These are phyloP conservation scores for Chionoecetes opilio DNA, from an alignment of 1,140 invertebrate genomes.

Conservation along the genomic window DNA sequence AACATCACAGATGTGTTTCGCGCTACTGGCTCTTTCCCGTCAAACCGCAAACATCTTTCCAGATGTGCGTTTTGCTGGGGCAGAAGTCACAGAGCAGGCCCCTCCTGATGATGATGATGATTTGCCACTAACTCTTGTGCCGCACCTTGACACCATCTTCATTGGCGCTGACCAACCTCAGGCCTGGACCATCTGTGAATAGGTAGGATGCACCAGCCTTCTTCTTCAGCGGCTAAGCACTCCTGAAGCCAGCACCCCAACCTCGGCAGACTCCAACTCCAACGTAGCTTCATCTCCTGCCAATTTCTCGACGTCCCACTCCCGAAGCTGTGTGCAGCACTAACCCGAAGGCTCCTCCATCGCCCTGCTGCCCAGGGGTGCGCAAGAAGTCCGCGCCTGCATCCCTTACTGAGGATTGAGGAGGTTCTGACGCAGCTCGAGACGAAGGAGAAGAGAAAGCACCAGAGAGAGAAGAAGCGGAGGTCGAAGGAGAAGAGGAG, in stretches of 20 bases:
- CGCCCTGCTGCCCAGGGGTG: constrained; percentile 46
- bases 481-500: not conserved
- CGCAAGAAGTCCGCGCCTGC: constrained; percentile 60
- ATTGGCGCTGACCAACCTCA: no score
- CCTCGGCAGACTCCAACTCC: constrained; percentile 47
- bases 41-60: constrained; percentile 79
- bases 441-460: constrained; percentile 42
- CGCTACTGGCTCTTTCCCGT: constrained; percentile 33
- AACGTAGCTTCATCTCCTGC: constrained; percentile 56
- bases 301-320: constrained; percentile 50
- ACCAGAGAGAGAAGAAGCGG: constrained; percentile 9
- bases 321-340: constrained; percentile 55
- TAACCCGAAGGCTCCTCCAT: constrained; percentile 62
- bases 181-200: no score
- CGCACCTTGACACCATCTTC: constrained; percentile 12
- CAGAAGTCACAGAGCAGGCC: no score
- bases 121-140: not conserved
- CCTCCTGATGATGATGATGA: no score
- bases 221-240: constrained; percentile 58
- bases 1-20: constrained; percentile 62
- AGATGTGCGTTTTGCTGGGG: constrained; percentile 62
- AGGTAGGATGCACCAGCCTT: no score
- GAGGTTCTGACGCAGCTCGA: not conserved
- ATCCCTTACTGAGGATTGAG: constrained; percentile 54
- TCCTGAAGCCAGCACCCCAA: constrained; percentile 51